A percentile compares a stretch with the other conserved stretches of the same genome.
phyloP scores from a whole-genome alignment of 2,888 invertebrate genomes.

The Clivina fossor region DNA sequence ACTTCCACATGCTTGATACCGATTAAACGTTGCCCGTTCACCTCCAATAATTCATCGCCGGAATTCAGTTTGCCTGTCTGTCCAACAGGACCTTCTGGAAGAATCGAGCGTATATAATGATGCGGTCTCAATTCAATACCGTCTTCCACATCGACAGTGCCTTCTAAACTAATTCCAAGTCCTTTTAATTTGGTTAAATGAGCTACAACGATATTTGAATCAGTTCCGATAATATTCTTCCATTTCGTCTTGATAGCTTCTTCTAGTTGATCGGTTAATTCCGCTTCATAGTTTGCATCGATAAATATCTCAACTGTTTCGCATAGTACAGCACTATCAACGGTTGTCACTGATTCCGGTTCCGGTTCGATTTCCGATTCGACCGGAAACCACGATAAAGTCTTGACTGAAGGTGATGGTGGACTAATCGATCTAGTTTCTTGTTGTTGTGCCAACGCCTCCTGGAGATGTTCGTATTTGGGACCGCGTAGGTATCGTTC shows the following conservation, averaged over 20 bases:
- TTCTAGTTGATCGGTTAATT: constrained; percentile 53
- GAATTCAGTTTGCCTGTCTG: constrained; percentile 85
- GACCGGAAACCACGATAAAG: constrained; percentile 81
- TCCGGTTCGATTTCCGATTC: constrained; percentile 79
- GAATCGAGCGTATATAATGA: constrained; percentile 95
- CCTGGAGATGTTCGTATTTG: constrained; percentile 88
- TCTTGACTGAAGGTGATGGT: constrained; percentile 75
- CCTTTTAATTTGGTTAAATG: constrained; percentile 92
- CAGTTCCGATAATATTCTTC: constrained; percentile 77
- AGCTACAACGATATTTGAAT: constrained; percentile 87
- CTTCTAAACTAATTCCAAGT: constrained; percentile 95
- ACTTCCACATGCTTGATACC: constrained; percentile 97
- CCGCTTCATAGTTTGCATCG: constrained; percentile 53
- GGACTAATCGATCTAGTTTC: constrained; percentile 55
- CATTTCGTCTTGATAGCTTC: constrained; percentile 78
- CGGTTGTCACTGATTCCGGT: constrained; percentile 77
- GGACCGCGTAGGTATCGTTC: constrained; percentile 92
- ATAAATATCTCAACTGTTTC: constrained; percentile 52
- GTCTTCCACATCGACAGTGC: constrained; percentile 97
- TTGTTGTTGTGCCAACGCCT: constrained; percentile 73
- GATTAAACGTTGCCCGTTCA: constrained; percentile 87
- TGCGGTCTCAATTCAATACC: constrained; percentile 97
- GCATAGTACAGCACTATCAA: constrained; percentile 65
- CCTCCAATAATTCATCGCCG: constrained; percentile 96
- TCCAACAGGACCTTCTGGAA: constrained; percentile 96